Base-by-base conservation (phyloP, 1,140 invertebrate species). In the Cecropterus lyciades region DNA sequence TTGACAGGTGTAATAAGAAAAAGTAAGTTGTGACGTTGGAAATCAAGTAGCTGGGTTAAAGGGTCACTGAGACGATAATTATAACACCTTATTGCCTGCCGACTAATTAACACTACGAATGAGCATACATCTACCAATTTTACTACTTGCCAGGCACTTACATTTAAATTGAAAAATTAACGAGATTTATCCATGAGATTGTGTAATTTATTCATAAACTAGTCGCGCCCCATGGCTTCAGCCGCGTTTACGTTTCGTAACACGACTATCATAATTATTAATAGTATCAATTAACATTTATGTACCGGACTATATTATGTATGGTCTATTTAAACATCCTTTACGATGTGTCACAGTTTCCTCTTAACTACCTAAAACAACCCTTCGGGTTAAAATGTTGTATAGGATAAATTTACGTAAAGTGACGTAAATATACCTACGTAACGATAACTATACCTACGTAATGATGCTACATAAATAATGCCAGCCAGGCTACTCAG, bases 31-130 rank as follows among this genome's bases (percentile, higher is more conserved):
- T 46, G 55, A 16, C 24, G 24, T 45, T 59, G 42, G 49, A 59
- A 46, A 27, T 46, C 42, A 15, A 59, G 42, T 57, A 59, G 55
- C 55, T 46, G 20, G 55, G 55, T 59, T 30, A 59, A 45, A 59
- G 53, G 40, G 53, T 45, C 20, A 27, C 17, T 14, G 17, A 45
- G 20, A 43, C 40, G 16, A 45, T 57, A 57, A 57, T 57, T 57
- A 57, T 43, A 45, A 13, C 55, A 56, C 37, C 37, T 57, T 57
- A 57, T 57, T 27, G n/a, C 40, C 17, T 14, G n/a, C 42, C n/a
- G 40, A 46, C 20, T 59, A 59, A 59, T 59, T 59, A 59, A 46
- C 13, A 16, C 11, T 56, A 20, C 13, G 13, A 13, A 33, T 17
- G 17, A 1, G 27, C 30, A 49, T 48, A 49, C 15, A 20, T 57